Evolutionary conservation across 1,140 invertebrate genomes (phyloP), one percentile per base, ranked within the genome.

Genomic region (Euura lappo): DNA sequence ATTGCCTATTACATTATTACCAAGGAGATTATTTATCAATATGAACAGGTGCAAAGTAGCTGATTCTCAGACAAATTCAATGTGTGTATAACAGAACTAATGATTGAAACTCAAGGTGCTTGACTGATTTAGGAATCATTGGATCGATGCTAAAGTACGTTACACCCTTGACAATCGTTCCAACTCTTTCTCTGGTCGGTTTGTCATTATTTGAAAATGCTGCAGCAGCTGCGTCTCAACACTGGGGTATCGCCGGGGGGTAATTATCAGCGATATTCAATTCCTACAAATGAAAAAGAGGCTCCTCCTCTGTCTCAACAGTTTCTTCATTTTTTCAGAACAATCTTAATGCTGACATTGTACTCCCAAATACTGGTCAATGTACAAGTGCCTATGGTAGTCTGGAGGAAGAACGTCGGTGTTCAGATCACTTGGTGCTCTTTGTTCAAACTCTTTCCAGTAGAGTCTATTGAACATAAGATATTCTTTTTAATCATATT

Each of bases 391-490:
- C 94, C 95, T 0, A 84, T 92, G 1, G 77, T 92, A 13, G 83
- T 86, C 1, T 96, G 92, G 77, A 88, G 87, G 70, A 91, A 90
- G 78, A 86, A 85, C 4, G 82, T 88, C 28, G 93, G 94, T 0
- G 82, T 91, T 68, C 84, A 86, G 47, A 77, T 94, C 8, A 83
- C 82, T 0, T 91, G 90, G 87, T 95, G 95, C 79, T 91, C 93
- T 51, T 81, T 95, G 3, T 96, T 96, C 82, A 94, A 95, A 86
- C 82, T 96, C 10, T 95, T 96, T 80, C 94, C 95, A 64, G 95
- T 96, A 85, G n/a, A n/a, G n/a, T n/a, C n/a, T n/a, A n/a, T n/a
- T 28, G 28, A 28, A 0, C 0, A 28, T 28, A 1, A 28, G 28
- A 28, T 28, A 28, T 28, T 10, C 10, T 64, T 71, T 64, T 28